These are phyloP conservation scores for Camponotus pennsylvanicus DNA, from an alignment of 1,140 invertebrate species.

Conservation along the genomic window DNA sequence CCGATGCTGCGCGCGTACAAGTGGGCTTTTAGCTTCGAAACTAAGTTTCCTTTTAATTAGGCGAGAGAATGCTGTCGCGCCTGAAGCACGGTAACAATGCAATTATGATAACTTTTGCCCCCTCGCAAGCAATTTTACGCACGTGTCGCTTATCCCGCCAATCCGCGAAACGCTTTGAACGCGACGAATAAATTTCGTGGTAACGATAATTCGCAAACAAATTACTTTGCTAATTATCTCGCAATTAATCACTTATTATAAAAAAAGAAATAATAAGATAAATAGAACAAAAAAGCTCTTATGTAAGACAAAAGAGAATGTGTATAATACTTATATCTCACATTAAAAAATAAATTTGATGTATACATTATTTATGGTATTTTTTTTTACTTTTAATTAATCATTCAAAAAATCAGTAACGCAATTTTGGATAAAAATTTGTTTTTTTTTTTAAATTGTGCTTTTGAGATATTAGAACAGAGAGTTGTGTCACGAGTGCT, in stretches of 20 bases:
- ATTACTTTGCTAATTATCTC: background rate
- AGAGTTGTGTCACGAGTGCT: background rate
- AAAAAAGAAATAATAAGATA: background rate
- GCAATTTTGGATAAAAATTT: background rate
- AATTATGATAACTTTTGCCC: constrained; percentile 47
- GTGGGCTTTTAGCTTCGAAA: constrained; percentile 41
- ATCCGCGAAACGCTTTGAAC: background rate
- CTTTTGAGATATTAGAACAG: background rate
- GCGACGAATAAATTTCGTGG: background rate
- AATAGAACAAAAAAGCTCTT: background rate
- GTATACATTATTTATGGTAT: background rate
- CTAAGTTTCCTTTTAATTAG: constrained; percentile 51
- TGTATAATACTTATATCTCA: background rate
- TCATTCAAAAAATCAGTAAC: background rate
- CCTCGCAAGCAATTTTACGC: constrained; percentile 26
- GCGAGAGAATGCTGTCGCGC: constrained; percentile 20
- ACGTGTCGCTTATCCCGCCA: background rate
- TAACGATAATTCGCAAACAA: background rate
- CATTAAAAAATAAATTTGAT: background rate
- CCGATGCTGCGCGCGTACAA: background rate
- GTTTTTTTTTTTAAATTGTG: background rate
- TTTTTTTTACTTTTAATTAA: background rate
- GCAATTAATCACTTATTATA: background rate
- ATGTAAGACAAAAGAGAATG: background rate
- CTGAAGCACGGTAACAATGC: constrained; percentile 34